phyloP scores from a whole-genome alignment of 2,888 invertebrate genomes.

The Hyles lineata region DNA sequence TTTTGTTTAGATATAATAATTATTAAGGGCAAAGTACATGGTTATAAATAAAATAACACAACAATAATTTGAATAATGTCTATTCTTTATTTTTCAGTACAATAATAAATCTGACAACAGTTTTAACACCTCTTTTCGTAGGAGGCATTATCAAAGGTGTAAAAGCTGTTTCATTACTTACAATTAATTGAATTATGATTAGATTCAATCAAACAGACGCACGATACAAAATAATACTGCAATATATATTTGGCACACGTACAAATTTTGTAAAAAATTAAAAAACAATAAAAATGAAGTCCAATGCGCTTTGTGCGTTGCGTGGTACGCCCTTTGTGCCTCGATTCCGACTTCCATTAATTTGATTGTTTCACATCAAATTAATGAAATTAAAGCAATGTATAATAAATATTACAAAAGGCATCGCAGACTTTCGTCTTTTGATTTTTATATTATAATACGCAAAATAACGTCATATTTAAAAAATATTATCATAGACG shows the following conservation, averaged over 20 bases:
- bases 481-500: constrained; percentile 10
- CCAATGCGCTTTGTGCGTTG: constrained; percentile 30
- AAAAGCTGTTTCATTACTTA: constrained; percentile 68
- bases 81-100: constrained; percentile 77
- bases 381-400: constrained; percentile 15
- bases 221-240: constrained; percentile 37
- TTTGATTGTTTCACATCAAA: constrained; percentile 24
- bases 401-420: constrained; percentile 26
- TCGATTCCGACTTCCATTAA: background rate
- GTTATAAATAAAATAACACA: constrained; percentile 49
- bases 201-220: constrained; percentile 40
- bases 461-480: constrained; percentile 28
- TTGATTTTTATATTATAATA: constrained; percentile 23
- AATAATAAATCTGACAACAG: constrained; percentile 80
- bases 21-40: background rate
- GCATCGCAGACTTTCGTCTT: constrained; percentile 29
- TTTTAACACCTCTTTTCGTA: constrained; percentile 69
- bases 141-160: constrained; percentile 72
- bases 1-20: too few species aligned
- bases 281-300: constrained; percentile 20
- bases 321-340: constrained; percentile 24
- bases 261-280: constrained; percentile 24
- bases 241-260: constrained; percentile 34
- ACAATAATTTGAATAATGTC: constrained; percentile 70
- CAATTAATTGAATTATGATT: constrained; percentile 55